Percentiles rank a stretch among this genome's conserved stretches.
These are phyloP conservation scores for Bucorvus abyssinicus DNA, from an alignment of 2,797 vertebrate species.

Conservation along the genomic window DNA sequence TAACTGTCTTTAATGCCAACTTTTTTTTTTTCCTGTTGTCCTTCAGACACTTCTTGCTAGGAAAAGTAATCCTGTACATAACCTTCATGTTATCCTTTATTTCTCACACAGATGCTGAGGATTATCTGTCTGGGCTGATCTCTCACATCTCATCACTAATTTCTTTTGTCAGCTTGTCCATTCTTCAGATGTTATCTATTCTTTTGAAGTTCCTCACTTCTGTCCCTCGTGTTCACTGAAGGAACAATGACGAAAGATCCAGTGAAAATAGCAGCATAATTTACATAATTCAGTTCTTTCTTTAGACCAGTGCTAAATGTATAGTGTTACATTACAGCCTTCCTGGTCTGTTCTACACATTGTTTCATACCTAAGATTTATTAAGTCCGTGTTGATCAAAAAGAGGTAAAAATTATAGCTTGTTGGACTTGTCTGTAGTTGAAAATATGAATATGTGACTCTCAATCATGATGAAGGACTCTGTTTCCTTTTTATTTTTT, in stretches of 20 bases:
- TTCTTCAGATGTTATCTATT: constrained; percentile 12
- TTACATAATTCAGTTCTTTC: background rate
- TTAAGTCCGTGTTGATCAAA: background rate
- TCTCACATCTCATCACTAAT: background rate
- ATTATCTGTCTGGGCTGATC: background rate
- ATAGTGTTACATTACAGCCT: background rate
- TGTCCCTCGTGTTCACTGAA: background rate
- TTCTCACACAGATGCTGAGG: background rate
- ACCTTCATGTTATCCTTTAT: background rate
- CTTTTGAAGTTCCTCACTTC: constrained; percentile 31
- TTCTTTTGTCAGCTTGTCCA: constrained; percentile 25
- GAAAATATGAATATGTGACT: constrained; percentile 17
- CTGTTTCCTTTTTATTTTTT: background rate
- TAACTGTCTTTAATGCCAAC: background rate
- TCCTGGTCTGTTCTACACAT: background rate
- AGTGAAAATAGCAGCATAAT: background rate
- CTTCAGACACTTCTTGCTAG: background rate
- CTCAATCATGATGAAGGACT: background rate
- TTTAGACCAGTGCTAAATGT: background rate
- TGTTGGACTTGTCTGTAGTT: background rate
- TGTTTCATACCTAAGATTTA: background rate
- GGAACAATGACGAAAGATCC: background rate
- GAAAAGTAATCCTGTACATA: background rate
- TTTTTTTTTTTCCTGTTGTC: background rate
- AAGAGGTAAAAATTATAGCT: background rate